These are phyloP conservation scores for Nephrotoma flavescens DNA, from an alignment of 2,888 invertebrate species.

Conservation along the genomic window DNA sequence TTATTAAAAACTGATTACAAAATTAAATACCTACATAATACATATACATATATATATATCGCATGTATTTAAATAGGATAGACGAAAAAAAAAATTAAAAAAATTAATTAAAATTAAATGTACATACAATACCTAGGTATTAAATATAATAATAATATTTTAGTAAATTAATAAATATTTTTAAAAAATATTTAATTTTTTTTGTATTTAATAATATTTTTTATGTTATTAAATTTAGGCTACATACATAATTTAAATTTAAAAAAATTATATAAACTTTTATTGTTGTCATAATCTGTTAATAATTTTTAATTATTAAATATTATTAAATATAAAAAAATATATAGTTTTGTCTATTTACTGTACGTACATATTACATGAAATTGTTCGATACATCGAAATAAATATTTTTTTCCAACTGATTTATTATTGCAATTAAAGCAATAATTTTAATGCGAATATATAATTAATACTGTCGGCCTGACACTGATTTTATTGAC, in stretches of 20 bases:
- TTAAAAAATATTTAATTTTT: not conserved
- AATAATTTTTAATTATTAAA: not conserved
- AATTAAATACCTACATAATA: not conserved
- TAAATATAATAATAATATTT: not conserved
- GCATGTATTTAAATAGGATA: not conserved
- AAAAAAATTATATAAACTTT: not conserved
- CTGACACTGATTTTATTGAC: no score
- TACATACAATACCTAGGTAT: not conserved
- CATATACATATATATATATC: not conserved
- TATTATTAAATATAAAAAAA: not conserved
- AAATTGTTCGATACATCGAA: not conserved
- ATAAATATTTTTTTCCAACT: not conserved
- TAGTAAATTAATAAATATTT: not conserved
- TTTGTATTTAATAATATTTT: not conserved
- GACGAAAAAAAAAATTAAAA: not conserved
- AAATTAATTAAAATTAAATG: not conserved
- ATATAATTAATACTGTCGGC: no score
- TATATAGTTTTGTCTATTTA: not conserved
- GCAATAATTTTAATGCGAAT: not conserved
- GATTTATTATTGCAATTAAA: not conserved
- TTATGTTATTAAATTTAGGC: not conserved
- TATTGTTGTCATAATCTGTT: not conserved
- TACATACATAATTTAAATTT: not conserved
- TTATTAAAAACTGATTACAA: not conserved
- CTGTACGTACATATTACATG: not conserved